A percentile compares a stretch with the other conserved stretches of the same genome.
phyloP scores from a whole-genome alignment of 2,888 invertebrate species.

The Pheosia tremula region DNA sequence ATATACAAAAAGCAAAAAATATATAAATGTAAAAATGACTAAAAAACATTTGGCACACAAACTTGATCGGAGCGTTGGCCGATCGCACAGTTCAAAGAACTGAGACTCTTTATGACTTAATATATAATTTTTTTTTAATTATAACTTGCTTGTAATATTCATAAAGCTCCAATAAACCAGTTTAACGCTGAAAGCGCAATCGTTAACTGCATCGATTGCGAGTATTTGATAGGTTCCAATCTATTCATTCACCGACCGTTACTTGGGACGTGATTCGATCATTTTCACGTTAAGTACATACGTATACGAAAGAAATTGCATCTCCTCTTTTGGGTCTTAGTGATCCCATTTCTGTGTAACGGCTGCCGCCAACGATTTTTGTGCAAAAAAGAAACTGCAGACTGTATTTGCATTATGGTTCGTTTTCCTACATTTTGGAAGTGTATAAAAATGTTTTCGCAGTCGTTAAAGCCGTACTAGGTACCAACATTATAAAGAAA shows the following conservation, averaged over 20 bases:
- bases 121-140: no score
- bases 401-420: not conserved
- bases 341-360: slow-evolving; percentile 37
- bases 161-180: not conserved
- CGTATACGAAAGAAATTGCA: slow-evolving; percentile 29
- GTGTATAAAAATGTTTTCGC: not conserved
- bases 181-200: not conserved
- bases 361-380: slow-evolving; percentile 23
- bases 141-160: no score
- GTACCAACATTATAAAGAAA: not conserved
- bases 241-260: slow-evolving; percentile 10
- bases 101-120: no score
- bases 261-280: slow-evolving; percentile 21
- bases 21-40: no score
- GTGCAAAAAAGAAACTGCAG: not conserved
- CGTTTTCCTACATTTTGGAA: not conserved
- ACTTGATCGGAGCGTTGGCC: no score
- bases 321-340: slow-evolving; percentile 13
- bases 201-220: slow-evolving; percentile 2
- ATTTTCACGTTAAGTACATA: slow-evolving; percentile 21
- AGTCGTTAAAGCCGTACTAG: not conserved
- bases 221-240: slow-evolving; percentile 4
- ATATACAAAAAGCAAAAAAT: no score
- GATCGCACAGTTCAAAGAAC: no score
- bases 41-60: no score